Conservation (phyloP, 2,113 vertebrate species). For the Poecile atricapillus region DNA sequence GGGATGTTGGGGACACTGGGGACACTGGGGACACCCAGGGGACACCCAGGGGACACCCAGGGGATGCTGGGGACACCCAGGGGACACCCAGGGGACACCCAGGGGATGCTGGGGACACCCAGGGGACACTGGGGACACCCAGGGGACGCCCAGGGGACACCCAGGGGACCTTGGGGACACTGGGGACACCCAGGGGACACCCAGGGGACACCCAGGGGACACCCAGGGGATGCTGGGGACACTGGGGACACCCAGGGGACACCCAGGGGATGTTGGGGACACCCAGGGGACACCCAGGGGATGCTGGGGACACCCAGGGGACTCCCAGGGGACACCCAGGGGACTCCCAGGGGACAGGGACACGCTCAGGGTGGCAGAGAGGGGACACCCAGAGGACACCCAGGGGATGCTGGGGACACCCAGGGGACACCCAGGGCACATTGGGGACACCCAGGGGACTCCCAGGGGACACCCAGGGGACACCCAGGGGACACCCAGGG, state of each 20-base stretch:
- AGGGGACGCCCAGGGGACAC: too few relatives aligned
- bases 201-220: too few relatives aligned
- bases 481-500: too few relatives aligned
- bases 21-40: too few relatives aligned
- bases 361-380: too few relatives aligned
- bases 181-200: background rate
- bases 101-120: background rate
- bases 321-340: too few relatives aligned
- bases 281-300: background rate
- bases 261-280: too few relatives aligned
- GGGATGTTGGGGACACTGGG: too few relatives aligned
- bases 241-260: background rate
- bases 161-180: background rate
- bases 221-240: background rate
- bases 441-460: background rate
- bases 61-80: too few relatives aligned
- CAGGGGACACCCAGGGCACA: background rate
- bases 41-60: too few relatives aligned
- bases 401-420: too few relatives aligned
- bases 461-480: background rate
- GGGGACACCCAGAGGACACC: background rate
- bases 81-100: background rate
- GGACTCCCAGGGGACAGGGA: background rate
- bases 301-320: background rate
- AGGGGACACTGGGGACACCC: too few relatives aligned